Percentiles rank a stretch among this genome's conserved stretches.
Conservation (phyloP, 2,797 vertebrate genomes). For the Philypnodon macrostomus region DNA sequence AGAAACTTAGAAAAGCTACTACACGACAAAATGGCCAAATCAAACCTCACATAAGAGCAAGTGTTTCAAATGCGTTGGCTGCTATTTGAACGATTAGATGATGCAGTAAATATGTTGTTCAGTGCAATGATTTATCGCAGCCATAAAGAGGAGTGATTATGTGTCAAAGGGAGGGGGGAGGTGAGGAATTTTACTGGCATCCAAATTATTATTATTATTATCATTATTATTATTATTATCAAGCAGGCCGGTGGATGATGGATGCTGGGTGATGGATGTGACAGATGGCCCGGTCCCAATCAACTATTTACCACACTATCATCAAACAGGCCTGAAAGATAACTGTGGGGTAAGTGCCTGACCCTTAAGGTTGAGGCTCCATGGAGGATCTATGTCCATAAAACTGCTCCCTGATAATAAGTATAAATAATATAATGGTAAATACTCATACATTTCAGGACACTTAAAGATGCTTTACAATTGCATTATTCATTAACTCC, state of each 20-base stretch:
- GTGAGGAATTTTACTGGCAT: slow-evolving; percentile 40
- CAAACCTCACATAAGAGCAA: slow-evolving; percentile 8
- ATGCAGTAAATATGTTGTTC: slow-evolving; percentile 27
- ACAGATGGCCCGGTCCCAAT: slow-evolving; percentile 26
- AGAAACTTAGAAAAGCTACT: slow-evolving; percentile 1
- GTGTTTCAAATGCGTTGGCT: slow-evolving; percentile 8
- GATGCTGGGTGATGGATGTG: slow-evolving; percentile 34
- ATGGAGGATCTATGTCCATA: too few relatives aligned
- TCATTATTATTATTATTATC: slow-evolving; percentile 59
- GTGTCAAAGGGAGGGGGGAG: slow-evolving; percentile 33
- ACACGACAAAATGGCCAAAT: neutral
- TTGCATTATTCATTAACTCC: too few relatives aligned
- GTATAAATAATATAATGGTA: too few relatives aligned
- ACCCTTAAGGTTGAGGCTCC: slow-evolving; percentile 5
- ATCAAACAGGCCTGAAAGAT: slow-evolving; percentile 37
- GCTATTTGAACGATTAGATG: slow-evolving; percentile 22
- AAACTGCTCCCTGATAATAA: too few relatives aligned
- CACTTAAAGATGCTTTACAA: too few relatives aligned
- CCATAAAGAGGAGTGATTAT: slow-evolving; percentile 50
- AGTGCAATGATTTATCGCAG: slow-evolving; percentile 29
- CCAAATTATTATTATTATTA: slow-evolving; percentile 54
- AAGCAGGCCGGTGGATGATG: slow-evolving; percentile 45
- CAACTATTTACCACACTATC: slow-evolving; percentile 19
- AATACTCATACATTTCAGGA: too few relatives aligned
- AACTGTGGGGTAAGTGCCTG: slow-evolving; percentile 42